Conservation (phyloP, 2,888 invertebrate species). For the Patella pellucida region DNA sequence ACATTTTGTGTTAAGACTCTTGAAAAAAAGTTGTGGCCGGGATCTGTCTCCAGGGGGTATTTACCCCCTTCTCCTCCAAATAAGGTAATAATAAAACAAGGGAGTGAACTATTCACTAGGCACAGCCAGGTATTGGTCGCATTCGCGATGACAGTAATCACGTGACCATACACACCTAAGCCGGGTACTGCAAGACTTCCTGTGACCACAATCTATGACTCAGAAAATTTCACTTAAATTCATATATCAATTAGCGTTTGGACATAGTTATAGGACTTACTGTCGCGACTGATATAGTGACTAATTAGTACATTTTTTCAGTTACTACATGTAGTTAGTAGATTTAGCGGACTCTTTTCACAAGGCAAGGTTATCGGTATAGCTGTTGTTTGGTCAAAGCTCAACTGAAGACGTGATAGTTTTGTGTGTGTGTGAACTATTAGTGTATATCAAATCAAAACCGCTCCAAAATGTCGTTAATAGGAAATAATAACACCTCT, state of each 20-base stretch:
- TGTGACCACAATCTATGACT: conserved; percentile 25
- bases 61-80: conserved; percentile 1
- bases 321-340: no score
- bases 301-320: no score
- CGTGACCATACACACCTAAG: conserved; percentile 32
- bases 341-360: conserved; percentile 15
- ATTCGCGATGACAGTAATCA: conserved; percentile 15
- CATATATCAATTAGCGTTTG: background rate
- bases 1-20: no score
- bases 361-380: conserved; percentile 21
- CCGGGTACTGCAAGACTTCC: conserved; percentile 23
- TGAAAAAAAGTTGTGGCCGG: no score
- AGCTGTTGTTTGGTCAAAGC: conserved; percentile 19
- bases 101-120: conserved; percentile 23
- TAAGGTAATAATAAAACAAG: conserved; percentile 16
- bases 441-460: background rate
- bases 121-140: conserved; percentile 33
- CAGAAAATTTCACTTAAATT: conserved; percentile 21
- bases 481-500: conserved; percentile 8
- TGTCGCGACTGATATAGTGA: no score
- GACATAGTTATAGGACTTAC: background rate
- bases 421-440: conserved; percentile 73
- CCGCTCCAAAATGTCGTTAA: background rate
- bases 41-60: no score
- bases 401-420: conserved; percentile 85